phyloP scores from a whole-genome alignment of 2,113 vertebrate species.

The Thunnus maccoyii region DNA sequence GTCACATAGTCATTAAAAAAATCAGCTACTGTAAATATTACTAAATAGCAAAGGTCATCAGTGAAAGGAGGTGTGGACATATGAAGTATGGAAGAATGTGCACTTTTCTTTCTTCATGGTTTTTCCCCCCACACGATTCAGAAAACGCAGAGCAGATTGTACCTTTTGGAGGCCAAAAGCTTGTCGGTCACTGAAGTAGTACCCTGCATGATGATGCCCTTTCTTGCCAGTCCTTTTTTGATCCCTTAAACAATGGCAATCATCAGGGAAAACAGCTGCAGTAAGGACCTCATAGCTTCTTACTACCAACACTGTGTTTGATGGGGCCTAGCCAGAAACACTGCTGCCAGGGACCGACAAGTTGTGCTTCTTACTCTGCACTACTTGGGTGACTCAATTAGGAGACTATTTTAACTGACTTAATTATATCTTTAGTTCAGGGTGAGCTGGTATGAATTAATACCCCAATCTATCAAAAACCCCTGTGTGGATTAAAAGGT shows the following conservation, averaged over 20 bases:
- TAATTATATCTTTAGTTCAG: not conserved
- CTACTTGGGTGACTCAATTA: not conserved
- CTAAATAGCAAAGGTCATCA: not conserved
- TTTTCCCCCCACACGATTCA: not conserved
- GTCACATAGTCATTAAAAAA: slow-evolving; percentile 37
- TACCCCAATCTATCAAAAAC: not conserved
- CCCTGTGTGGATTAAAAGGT: not conserved
- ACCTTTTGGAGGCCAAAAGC: slow-evolving; percentile 1
- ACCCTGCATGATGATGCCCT: not conserved
- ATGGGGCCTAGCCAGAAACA: slow-evolving; percentile 6
- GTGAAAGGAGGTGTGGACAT: not conserved
- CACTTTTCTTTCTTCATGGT: slow-evolving; percentile 9
- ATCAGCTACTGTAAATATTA: slow-evolving; percentile 37
- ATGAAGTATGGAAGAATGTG: not conserved
- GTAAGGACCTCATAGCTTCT: slow-evolving; percentile 30
- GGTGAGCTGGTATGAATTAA: not conserved
- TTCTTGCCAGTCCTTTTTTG: slow-evolving; percentile 9
- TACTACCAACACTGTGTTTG: slow-evolving; percentile 7
- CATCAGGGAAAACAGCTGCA: slow-evolving; percentile 19
- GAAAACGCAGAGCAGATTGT: not conserved
- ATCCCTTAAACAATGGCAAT: slow-evolving; percentile 39
- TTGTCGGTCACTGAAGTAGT: not conserved
- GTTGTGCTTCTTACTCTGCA: not conserved
- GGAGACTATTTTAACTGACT: not conserved
- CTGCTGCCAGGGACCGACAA: not conserved